These are phyloP conservation scores for Struthidea cinerea DNA, from an alignment of 2,113 vertebrate genomes.

Conservation along the genomic window DNA sequence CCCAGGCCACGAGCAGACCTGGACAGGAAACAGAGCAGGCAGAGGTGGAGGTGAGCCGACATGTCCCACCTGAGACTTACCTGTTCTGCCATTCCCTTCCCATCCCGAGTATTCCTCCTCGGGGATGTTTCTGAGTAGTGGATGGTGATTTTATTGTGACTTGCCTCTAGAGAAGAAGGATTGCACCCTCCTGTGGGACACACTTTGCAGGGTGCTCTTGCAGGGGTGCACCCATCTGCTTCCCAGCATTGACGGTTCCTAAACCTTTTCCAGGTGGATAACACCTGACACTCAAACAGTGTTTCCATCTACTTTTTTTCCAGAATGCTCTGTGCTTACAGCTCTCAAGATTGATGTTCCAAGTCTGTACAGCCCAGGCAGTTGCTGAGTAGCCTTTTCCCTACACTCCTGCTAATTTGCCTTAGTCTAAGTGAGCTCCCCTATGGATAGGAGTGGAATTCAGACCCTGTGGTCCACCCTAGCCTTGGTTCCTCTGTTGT, in stretches of 20 bases:
- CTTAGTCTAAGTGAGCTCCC: neutral
- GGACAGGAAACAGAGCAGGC: neutral
- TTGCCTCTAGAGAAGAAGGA: neutral
- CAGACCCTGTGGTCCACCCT: accelerated
- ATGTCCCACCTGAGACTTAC: neutral
- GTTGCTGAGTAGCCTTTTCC: neutral
- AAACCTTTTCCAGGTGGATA: neutral
- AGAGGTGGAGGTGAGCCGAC: neutral
- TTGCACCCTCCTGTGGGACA: neutral
- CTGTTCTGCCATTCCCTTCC: neutral
- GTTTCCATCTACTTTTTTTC: neutral
- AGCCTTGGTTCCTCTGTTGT: neutral
- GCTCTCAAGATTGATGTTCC: neutral
- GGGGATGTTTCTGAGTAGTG: neutral
- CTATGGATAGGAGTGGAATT: neutral
- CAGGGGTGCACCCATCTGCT: neutral
- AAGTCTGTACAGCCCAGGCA: neutral
- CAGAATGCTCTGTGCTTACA: neutral
- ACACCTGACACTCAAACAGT: neutral
- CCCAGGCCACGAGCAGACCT: neutral
- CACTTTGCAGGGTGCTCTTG: neutral
- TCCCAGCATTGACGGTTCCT: accelerated
- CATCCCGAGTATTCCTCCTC: neutral
- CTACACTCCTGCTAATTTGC: neutral
- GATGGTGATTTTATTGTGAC: neutral